Base-by-base conservation (phyloP, 2,888 invertebrate genomes). In the Pseudeuparius sepicola region DNA sequence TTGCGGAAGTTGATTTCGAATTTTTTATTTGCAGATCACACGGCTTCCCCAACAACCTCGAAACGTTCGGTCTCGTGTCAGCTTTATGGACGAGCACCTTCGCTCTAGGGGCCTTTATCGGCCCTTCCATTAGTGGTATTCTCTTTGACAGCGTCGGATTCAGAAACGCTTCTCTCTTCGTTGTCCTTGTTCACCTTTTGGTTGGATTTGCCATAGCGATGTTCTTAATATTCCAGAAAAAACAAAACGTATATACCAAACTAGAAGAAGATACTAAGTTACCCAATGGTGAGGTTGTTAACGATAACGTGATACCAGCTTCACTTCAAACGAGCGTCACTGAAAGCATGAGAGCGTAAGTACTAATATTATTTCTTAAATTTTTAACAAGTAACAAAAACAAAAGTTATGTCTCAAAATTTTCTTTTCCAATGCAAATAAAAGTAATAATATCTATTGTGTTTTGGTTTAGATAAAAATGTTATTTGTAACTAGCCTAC, bases 81-180 rank as follows among this genome's bases (percentile, higher is more conserved):
- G 92, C 89, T 1, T 68, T 92, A 50, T 92, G 89, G 81, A 89
- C 90, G 2, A 87, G 88, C 1, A 78, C 84, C 0, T 89, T 90
- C 52, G 88, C 90, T 0, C 65, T 92, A 6, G 92, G 92, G 1
- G 85, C 86, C 2, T 86, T 86, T 59, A 74, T 86, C 31, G 87
- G 87, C 0, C 86, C 86, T 2, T 81, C 82, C 0, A 65, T 82
- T 2, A 74, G 74, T 44, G 86, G 86, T 1, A 68, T 83, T 24
- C 66, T 87, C 1, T 76, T 75, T 49, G 85, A 86, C 50, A 68
- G 63, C 31, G 73, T 81, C 32, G 82, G 81, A 1, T 87, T 87
- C 56, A 58, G 75, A 16, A 68, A 68, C 44, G 75, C 79, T 0
- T 78, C 83, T 0, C 61, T 81, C 54, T 83, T 84, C 50, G 72